phyloP scores from a whole-genome alignment of 2,797 vertebrate genomes.

The Rhodeus uyekii region DNA sequence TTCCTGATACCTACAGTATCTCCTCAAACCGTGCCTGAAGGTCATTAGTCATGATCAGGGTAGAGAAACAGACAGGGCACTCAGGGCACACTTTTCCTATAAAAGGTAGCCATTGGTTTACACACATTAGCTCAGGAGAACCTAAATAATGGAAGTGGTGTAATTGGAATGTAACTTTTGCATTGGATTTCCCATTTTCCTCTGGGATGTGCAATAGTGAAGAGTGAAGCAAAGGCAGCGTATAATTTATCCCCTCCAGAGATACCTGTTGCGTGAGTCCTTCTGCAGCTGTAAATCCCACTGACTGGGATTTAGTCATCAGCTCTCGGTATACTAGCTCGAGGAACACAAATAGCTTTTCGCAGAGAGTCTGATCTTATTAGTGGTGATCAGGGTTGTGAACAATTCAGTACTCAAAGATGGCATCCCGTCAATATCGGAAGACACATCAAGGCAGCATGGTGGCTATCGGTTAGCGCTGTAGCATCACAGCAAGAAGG shows the following conservation, averaged over 20 bases:
- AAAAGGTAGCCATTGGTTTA: background rate
- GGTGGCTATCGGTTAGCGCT: too few relatives aligned
- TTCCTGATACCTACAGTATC: conserved; percentile 11
- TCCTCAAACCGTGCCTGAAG: conserved; percentile 31
- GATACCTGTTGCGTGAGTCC: conserved; percentile 31
- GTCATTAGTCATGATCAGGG: conserved; percentile 22
- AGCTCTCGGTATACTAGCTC: conserved; percentile 38
- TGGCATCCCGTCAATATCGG: background rate
- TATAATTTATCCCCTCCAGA: conserved; percentile 13
- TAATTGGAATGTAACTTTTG: conserved; percentile 22
- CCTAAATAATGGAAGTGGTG: background rate
- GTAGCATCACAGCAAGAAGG: too few relatives aligned
- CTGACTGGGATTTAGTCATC: conserved; percentile 39
- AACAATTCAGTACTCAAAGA: conserved; percentile 32
- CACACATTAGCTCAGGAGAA: background rate
- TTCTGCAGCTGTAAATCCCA: conserved; percentile 40
- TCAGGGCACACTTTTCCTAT: background rate
- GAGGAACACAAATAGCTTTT: conserved; percentile 45
- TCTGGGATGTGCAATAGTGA: conserved; percentile 3
- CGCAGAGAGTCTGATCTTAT: conserved; percentile 49
- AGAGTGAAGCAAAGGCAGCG: background rate
- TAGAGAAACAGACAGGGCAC: background rate
- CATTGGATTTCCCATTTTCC: conserved; percentile 6
- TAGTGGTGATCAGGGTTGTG: conserved; percentile 36
- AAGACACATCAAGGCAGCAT: background rate